Percentiles rank a stretch among this genome's conserved stretches.
These are phyloP conservation scores for Luperina nickerlii DNA, from an alignment of 2,888 invertebrate genomes.

Conservation along the genomic window DNA sequence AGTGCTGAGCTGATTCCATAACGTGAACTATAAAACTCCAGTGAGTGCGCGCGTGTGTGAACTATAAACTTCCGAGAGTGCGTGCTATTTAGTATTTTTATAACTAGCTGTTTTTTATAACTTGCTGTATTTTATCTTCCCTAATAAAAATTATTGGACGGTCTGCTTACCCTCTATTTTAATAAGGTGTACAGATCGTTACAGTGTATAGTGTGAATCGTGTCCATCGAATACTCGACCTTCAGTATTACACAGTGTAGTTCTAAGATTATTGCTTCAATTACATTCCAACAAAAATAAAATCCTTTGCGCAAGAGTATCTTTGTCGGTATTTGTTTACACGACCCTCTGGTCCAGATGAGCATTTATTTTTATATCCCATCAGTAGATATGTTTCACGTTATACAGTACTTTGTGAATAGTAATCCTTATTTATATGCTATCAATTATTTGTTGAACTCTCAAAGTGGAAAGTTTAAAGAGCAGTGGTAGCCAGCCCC, in stretches of 20 bases:
- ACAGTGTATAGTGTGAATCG: neutral
- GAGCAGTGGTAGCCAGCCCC: no score
- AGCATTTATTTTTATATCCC: slow-evolving; percentile 17
- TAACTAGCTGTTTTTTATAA: no score
- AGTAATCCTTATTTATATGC: neutral
- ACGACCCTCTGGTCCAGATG: slow-evolving; percentile 7
- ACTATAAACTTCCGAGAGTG: no score
- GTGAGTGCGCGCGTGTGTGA: no score
- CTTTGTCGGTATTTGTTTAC: slow-evolving; percentile 25
- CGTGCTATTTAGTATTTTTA: no score
- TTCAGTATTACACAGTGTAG: neutral
- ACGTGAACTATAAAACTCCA: no score
- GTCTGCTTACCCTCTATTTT: no score
- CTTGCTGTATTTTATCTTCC: no score
- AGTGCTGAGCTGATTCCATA: no score
- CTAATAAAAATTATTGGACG: no score
- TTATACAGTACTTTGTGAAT: neutral
- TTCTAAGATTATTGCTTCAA: neutral
- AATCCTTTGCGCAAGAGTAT: slow-evolving; percentile 19
- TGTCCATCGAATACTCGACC: neutral
- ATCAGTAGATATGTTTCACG: neutral
- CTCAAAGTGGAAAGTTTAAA: neutral
- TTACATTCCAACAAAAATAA: slow-evolving; percentile 2
- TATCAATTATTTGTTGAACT: neutral
- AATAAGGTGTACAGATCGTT: no score